These are phyloP conservation scores for Iguana delicatissima DNA, from an alignment of 2,797 vertebrate species.

Conservation along the genomic window DNA sequence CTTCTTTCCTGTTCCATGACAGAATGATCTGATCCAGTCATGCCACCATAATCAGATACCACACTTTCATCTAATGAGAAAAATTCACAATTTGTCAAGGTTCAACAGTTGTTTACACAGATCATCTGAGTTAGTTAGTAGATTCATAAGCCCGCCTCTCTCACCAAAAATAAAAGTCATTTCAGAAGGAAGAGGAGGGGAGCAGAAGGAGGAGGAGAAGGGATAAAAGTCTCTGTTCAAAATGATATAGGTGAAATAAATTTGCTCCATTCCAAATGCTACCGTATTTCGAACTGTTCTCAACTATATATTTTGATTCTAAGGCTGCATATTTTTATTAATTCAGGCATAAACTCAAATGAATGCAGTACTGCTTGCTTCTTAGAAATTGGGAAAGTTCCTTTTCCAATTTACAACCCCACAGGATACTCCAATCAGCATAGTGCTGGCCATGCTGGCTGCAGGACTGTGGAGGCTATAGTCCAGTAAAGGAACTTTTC, in stretches of 20 bases:
- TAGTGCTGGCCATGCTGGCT: too few species aligned
- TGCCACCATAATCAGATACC: too few species aligned
- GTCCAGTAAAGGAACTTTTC: too few species aligned
- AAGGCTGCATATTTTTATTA: not conserved
- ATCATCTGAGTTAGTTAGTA: too few species aligned
- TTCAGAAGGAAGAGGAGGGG: too few species aligned
- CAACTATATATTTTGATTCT: not conserved
- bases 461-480: too few species aligned
- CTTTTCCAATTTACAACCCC: too few species aligned
- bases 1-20: not conserved
- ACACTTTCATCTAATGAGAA: not conserved
- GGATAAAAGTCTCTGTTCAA: not conserved
- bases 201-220: too few species aligned
- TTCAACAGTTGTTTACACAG: not conserved
- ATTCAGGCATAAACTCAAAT: not conserved
- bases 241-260: not conserved
- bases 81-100: not conserved
- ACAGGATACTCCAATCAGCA: too few species aligned
- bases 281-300: not conserved
- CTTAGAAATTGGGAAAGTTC: too few species aligned
- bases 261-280: not conserved
- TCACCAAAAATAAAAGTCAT: too few species aligned
- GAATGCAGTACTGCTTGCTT: not conserved
- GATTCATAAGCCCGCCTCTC: not conserved
- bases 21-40: not conserved